Conservation (phyloP, 2,797 vertebrate species). For the Danio tinwini region DNA sequence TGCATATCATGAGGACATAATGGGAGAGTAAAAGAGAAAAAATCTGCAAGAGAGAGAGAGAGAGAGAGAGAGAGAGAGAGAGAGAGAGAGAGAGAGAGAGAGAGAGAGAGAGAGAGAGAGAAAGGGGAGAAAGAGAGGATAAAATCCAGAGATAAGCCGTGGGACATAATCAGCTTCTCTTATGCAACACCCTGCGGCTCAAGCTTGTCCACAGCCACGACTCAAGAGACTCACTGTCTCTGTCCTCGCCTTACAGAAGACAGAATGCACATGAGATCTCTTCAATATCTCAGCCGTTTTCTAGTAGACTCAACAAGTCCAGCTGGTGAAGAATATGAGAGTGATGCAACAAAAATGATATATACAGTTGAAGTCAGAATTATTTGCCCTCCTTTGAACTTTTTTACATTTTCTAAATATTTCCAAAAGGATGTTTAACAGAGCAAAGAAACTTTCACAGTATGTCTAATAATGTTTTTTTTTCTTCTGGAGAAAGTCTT, state of each 20-base stretch:
- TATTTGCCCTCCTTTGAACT: too few relatives aligned
- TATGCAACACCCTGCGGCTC: constrained; percentile 73
- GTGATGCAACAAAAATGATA: too few relatives aligned
- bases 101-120: constrained; percentile 57
- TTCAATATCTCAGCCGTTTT: constrained; percentile 9
- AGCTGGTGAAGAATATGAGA: too few relatives aligned
- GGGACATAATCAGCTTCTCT: constrained; percentile 80
- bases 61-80: constrained; percentile 59
- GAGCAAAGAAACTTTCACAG: too few relatives aligned
- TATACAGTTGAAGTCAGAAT: too few relatives aligned
- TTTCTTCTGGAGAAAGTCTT: too few relatives aligned
- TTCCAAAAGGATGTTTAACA: too few relatives aligned
- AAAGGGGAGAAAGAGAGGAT: constrained; percentile 64
- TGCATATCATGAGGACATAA: constrained; percentile 11
- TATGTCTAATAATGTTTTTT: too few relatives aligned
- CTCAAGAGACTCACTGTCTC: constrained; percentile 54
- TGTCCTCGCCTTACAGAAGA: constrained; percentile 22
- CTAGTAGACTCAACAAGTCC: not conserved
- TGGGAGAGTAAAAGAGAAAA: constrained; percentile 48
- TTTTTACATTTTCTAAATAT: too few relatives aligned
- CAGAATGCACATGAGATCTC: not conserved
- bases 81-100: too few relatives aligned
- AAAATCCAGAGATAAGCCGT: constrained; percentile 79
- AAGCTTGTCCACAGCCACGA: constrained; percentile 49
- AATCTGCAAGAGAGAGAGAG: constrained; percentile 55